Base-by-base conservation (phyloP, 2,113 vertebrate genomes). In the Heptranchias perlo region DNA sequence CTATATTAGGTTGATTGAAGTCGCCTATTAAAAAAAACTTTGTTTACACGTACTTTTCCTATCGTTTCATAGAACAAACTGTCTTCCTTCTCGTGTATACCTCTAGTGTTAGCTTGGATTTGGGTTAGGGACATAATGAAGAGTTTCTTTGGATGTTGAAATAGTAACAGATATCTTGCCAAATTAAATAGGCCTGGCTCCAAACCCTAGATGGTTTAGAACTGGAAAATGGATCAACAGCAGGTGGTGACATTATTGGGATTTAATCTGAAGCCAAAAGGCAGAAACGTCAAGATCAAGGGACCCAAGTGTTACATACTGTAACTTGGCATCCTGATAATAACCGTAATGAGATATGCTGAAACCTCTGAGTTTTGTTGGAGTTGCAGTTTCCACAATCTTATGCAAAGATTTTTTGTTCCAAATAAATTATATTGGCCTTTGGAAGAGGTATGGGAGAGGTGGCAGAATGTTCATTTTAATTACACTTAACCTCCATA, bases 261-360 rank as follows among this genome's bases (percentile, higher is more conserved):
- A 95, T 52, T 69, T 69, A 69, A 65, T 31, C 31, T 69, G 62
- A 49, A 95, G 64, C 93, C 93, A 69, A 95, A 44, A 95, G 23
- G 10, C 39, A 69, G 93, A 35, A 62, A 95, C 35, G 69, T 16
- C 35, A 49, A 52, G 28, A 69, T 49, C 28, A 95, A 67, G 6
- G 61, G 39, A 49, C 64, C 64, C 39, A 49, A 95, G 4, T 69
- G 25, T 31, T 65, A 69, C 21, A 31, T 49, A 49, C 18, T 31
- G 52, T 54, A 91, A 58, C 54, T n/a, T 16, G 87, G 28, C 31
- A 47, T 67, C 10, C 39, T 4, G 31, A 18, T 67, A 94, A 94
- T 65, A 67, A 62, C 91, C 47, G 92, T 67, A 28, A 94, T 65
- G 3, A 94, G 44, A 64, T 47, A 94, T 18, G 21, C 31, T 87